phyloP scores from a whole-genome alignment of 2,113 vertebrate species.

The Pongo abelii region DNA sequence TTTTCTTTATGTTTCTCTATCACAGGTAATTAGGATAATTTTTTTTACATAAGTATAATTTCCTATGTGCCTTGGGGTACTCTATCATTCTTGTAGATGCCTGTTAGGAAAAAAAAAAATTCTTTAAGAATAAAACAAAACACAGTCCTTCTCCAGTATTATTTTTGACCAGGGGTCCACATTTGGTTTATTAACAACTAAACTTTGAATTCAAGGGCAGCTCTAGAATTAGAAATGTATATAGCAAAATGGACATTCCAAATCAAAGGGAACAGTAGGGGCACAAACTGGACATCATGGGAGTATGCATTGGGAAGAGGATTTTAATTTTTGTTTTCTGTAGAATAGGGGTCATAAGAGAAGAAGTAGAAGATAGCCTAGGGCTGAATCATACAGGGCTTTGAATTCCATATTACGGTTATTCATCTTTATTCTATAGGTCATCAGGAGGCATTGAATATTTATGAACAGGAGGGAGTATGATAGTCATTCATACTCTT shows the following conservation, averaged over 20 bases:
- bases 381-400: background rate
- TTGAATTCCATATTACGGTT: background rate
- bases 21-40: slow-evolving; percentile 50
- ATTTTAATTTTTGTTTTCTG: slow-evolving; percentile 14
- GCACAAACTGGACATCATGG: background rate
- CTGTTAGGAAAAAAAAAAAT: background rate
- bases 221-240: background rate
- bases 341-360: background rate
- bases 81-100: slow-evolving; percentile 37
- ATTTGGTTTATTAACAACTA: slow-evolving; percentile 14
- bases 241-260: background rate
- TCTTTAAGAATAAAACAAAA: background rate
- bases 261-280: background rate
- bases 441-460: background rate
- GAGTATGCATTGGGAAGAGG: background rate
- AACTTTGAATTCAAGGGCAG: background rate
- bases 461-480: background rate
- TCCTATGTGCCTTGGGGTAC: background rate
- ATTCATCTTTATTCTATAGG: background rate
- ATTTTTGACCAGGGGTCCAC: background rate
- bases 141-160: background rate
- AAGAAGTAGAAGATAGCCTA: background rate
- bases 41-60: slow-evolving; percentile 35
- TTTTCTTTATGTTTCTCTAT: slow-evolving; percentile 50
- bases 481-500: slow-evolving; percentile 7